phyloP scores from a whole-genome alignment of 2,113 vertebrate species.

The Rhinichthys klamathensis region DNA sequence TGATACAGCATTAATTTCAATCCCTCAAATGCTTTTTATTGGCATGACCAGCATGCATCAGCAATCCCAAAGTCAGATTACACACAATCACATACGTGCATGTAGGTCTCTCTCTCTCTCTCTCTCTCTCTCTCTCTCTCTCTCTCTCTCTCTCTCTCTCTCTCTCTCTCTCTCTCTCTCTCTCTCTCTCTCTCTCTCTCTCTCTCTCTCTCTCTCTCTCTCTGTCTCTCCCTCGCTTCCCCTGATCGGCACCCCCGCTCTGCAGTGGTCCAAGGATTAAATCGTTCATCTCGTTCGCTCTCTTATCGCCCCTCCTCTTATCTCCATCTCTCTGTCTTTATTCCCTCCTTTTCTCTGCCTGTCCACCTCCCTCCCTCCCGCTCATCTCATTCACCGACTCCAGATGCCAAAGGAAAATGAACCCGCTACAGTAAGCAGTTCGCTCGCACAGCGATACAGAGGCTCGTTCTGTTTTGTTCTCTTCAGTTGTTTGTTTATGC shows the following conservation, averaged over 20 bases:
- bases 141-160: not conserved
- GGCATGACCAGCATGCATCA: slow-evolving; percentile 8
- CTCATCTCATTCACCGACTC: slow-evolving; percentile 42
- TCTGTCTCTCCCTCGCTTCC: not conserved
- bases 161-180: not conserved
- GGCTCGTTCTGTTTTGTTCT: slow-evolving; percentile 13
- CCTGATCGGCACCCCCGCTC: slow-evolving; percentile 14
- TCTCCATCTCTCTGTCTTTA: slow-evolving; percentile 37
- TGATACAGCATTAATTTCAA: slow-evolving; percentile 30
- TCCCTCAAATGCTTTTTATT: slow-evolving; percentile 29
- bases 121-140: slow-evolving; percentile 5
- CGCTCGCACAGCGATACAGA: not conserved
- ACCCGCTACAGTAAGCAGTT: slow-evolving; percentile 26
- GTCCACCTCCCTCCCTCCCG: slow-evolving; percentile 10
- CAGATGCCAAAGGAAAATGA: slow-evolving; percentile 51
- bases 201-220: not conserved
- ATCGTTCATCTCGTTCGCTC: slow-evolving; percentile 36
- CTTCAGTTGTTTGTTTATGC: not conserved
- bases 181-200: not conserved
- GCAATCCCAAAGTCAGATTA: slow-evolving; percentile 29
- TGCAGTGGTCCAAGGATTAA: slow-evolving; percentile 54
- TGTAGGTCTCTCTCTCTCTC: slow-evolving; percentile 23
- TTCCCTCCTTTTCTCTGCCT: slow-evolving; percentile 31
- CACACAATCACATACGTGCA: slow-evolving; percentile 25
- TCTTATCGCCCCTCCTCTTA: slow-evolving; percentile 52